A percentile compares a stretch with the other conserved stretches of the same genome.
phyloP scores from a whole-genome alignment of 2,113 vertebrate species.

The Tapirus terrestris region DNA sequence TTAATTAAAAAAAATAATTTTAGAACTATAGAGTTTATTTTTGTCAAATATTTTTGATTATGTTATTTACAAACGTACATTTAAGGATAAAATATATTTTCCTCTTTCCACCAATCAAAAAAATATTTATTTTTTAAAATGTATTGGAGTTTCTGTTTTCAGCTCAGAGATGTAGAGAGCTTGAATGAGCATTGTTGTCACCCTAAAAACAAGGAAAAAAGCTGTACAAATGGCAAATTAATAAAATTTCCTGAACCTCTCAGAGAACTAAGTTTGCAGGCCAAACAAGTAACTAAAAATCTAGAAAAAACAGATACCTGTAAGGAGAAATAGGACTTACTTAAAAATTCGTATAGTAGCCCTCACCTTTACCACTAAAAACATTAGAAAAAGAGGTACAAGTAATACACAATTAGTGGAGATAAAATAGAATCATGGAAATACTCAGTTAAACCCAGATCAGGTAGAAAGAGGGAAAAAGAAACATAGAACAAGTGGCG shows the following conservation, averaged over 20 bases:
- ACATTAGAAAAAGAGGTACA: background rate
- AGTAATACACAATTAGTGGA: background rate
- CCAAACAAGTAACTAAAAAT: background rate
- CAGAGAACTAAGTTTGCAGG: background rate
- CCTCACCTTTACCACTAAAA: background rate
- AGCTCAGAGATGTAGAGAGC: background rate
- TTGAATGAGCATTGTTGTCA: background rate
- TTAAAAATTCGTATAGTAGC: background rate
- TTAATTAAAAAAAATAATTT: background rate
- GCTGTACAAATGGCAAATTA: background rate
- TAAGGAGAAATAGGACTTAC: background rate
- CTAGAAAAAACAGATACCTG: background rate
- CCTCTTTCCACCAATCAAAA: background rate
- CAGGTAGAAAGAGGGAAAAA: background rate
- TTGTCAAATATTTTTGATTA: background rate
- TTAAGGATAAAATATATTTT: background rate
- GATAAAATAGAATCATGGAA: background rate
- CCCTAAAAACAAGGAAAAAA: background rate
- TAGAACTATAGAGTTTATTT: background rate
- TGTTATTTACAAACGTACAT: background rate
- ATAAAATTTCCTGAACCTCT: background rate
- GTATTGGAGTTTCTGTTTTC: background rate
- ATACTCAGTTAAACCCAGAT: background rate
- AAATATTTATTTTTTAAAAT: background rate
- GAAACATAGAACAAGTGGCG: background rate